Evolutionary conservation across 1,140 invertebrate species (phyloP).

Genomic region (Heliothis virescens): DNA sequence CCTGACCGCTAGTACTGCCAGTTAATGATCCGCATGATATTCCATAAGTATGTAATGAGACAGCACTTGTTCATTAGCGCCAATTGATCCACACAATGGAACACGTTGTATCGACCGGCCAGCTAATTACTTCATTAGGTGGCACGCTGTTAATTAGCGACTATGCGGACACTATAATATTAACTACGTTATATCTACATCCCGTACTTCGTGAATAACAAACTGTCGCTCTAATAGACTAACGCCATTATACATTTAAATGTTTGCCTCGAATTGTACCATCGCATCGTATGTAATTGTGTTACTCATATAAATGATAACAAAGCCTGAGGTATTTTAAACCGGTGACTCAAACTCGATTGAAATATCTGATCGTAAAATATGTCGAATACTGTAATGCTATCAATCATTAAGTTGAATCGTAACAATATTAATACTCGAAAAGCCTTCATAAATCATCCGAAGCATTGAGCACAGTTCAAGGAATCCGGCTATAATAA

Average conservation of each 20-base stretch:
- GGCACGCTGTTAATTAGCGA: conserved; percentile 23
- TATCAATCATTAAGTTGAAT: conserved; percentile 27
- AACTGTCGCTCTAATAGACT: neutral
- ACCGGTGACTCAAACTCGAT: neutral
- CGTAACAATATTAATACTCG: conserved; percentile 28
- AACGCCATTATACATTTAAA: neutral
- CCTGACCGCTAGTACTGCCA: conserved; percentile 20
- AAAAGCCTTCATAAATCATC: conserved; percentile 30
- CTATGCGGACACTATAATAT: conserved; percentile 12
- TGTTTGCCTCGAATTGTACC: neutral
- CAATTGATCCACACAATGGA: conserved; percentile 28
- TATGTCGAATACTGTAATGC: neutral
- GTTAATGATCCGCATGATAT: conserved; percentile 16
- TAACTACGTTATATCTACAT: conserved; percentile 20
- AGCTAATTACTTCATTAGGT: conserved; percentile 48
- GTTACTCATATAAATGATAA: too few species aligned
- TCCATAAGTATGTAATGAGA: conserved; percentile 41
- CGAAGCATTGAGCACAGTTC: conserved; percentile 19
- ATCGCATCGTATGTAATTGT: too few species aligned
- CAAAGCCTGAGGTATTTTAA: neutral
- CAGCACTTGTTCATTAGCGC: conserved; percentile 27
- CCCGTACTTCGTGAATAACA: neutral
- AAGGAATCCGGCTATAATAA: conserved; percentile 9
- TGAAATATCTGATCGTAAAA: conserved; percentile 2
- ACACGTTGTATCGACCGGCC: conserved; percentile 28